Base-by-base conservation (phyloP, 2,888 invertebrate species). In the Crossocerus cetratus region DNA sequence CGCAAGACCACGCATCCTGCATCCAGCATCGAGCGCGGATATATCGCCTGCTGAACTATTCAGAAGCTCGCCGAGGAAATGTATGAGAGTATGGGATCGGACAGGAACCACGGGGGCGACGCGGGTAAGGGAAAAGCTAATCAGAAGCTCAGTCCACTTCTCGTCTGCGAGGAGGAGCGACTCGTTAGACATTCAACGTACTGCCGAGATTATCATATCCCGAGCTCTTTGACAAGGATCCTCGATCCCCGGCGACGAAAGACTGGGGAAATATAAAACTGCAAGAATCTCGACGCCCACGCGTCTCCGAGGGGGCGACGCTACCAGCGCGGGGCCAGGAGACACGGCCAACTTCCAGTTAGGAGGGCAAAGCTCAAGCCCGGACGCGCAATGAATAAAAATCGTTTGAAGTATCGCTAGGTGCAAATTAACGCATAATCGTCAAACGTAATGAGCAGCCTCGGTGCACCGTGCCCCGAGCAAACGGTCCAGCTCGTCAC, bases 341-440 rank as follows among this genome's bases (percentile, higher is more conserved):
- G 64, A 66, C 72, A 69, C 80, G 64, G 65, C 65, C 80, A 80
- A 80, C 80, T 80, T 77, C 72, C 79, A 75, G 79, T 77, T 80
- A 75, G 79, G 70, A 80, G 69, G 76, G 78, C 80, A 78, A 80
- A 82, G 73, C 80, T 82, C 76, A 71, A 84, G 32, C 85, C 82
- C 86, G 87, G 86, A 86, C 88, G 87, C 87, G 88, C 88, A 85
- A 89, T 90, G 90, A 90, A 90, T 90, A 90, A 90, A 90, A 90
- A 90, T 84, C 90, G 89, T 89, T 90, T 90, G 89, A 90, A 90
- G 90, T 90, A 90, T 89, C 87, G 87, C 88, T 86, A 86, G 87
- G 88, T 87, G 89, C 84, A 90, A 90, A 90, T 90, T 90, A 90
- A 90, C 87, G 90, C 90, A 90, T 90, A 90, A 90, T 90, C 90